Evolutionary conservation across 2,797 vertebrate genomes (phyloP).

Genomic region (Aldrovandia affinis): DNA sequence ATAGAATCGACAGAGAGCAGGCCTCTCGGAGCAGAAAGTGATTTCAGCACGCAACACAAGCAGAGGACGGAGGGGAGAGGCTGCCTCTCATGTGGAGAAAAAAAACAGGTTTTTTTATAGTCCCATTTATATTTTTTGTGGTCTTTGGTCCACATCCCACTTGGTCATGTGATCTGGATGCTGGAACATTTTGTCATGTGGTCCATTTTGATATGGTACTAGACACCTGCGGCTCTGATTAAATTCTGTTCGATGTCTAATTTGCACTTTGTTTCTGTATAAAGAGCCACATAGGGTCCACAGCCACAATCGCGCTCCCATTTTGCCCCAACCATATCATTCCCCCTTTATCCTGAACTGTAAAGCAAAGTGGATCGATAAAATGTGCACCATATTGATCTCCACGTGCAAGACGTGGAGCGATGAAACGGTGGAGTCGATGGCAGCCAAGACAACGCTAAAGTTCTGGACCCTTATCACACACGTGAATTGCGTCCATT

Average conservation of each 20-base stretch:
- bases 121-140: no score
- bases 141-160: no score
- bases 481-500: neutral
- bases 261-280: neutral
- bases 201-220: no score
- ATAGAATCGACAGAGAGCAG: constrained; percentile 23
- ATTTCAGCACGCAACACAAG: neutral
- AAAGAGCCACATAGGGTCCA: neutral
- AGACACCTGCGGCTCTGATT: no score
- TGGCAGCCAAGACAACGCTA: neutral
- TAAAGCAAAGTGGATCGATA: neutral
- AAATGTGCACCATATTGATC: neutral
- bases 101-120: no score
- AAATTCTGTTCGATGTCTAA: no score
- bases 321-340: neutral
- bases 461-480: neutral
- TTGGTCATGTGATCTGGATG: no score
- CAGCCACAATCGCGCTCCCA: no score
- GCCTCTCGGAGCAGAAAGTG: neutral
- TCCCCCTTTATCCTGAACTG: neutral
- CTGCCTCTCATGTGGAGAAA: no score
- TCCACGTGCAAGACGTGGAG: neutral
- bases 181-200: no score
- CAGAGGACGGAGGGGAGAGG: neutral
- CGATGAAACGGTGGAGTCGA: neutral